phyloP scores from a whole-genome alignment of 2,113 vertebrate species.

The Cryptotis parvus region DNA sequence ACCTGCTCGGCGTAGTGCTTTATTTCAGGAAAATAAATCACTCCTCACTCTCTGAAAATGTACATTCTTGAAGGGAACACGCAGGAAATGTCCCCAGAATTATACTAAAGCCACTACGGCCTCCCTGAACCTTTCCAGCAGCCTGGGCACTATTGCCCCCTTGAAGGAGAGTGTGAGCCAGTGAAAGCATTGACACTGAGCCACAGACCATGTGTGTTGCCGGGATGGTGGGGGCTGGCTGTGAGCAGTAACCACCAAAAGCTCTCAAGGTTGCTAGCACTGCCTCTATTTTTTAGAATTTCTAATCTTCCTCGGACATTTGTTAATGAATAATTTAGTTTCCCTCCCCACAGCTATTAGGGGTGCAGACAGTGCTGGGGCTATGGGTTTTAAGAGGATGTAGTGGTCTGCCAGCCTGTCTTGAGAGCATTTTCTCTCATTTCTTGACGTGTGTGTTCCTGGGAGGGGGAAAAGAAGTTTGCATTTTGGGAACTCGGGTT shows the following conservation, averaged over 20 bases:
- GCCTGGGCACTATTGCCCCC: too few species aligned
- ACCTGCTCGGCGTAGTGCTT: too few species aligned
- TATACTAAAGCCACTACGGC: too few species aligned
- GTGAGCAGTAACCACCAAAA: not conserved
- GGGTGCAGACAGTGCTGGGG: too few species aligned
- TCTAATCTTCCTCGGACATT: slow-evolving; percentile 50
- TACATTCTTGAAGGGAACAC: too few species aligned
- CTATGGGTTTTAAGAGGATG: not conserved
- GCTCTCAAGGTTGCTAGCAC: not conserved
- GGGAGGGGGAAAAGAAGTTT: not conserved
- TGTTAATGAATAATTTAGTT: slow-evolving; percentile 78
- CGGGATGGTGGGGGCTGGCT: not conserved
- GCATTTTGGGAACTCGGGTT: slow-evolving; percentile 1
- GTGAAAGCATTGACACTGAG: not conserved
- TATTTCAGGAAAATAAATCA: too few species aligned
- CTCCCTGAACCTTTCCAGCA: too few species aligned
- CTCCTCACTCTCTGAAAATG: too few species aligned
- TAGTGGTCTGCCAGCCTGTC: not conserved
- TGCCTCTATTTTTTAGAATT: slow-evolving; percentile 60
- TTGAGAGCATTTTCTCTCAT: not conserved
- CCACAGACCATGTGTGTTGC: not conserved
- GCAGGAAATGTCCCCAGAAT: too few species aligned
- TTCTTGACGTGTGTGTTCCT: not conserved
- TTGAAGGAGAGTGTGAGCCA: too few species aligned
- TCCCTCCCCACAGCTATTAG: not conserved